These are phyloP conservation scores for Chamaea fasciata DNA, from an alignment of 2,113 vertebrate genomes.

Conservation along the genomic window DNA sequence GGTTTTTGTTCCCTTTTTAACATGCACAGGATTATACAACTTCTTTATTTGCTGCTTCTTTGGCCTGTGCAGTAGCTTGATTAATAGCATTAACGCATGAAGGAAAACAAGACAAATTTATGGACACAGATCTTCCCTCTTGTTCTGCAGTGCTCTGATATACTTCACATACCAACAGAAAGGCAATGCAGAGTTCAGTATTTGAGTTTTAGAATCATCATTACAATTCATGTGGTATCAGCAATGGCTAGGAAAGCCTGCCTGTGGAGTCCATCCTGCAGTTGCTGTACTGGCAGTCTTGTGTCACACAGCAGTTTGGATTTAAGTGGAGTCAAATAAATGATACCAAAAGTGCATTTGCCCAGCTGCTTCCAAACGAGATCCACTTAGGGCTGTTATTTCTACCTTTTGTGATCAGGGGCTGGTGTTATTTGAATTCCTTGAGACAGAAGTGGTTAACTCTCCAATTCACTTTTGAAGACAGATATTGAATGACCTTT, in stretches of 20 bases:
- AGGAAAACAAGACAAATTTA: neutral
- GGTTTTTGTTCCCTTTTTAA: neutral
- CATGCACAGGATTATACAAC: neutral
- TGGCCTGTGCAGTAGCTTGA: neutral
- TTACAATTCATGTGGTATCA: neutral
- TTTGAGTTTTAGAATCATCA: neutral
- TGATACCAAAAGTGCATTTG: neutral
- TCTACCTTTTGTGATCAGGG: neutral
- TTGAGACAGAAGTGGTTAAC: neutral
- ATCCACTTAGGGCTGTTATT: neutral
- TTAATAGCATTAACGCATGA: neutral
- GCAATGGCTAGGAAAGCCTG: neutral
- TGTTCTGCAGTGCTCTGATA: neutral
- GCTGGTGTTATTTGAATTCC: neutral
- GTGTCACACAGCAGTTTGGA: neutral
- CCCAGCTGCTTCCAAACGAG: neutral
- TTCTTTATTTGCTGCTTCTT: neutral
- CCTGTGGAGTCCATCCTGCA: neutral
- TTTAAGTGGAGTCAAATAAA: neutral
- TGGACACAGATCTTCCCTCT: neutral
- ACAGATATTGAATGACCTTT: neutral
- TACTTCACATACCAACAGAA: neutral
- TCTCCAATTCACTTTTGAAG: neutral
- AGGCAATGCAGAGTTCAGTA: neutral
- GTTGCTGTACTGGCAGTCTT: neutral